These are phyloP conservation scores for Toxotes lorentzi DNA, from an alignment of 2,797 vertebrate species.

Conservation along the genomic window DNA sequence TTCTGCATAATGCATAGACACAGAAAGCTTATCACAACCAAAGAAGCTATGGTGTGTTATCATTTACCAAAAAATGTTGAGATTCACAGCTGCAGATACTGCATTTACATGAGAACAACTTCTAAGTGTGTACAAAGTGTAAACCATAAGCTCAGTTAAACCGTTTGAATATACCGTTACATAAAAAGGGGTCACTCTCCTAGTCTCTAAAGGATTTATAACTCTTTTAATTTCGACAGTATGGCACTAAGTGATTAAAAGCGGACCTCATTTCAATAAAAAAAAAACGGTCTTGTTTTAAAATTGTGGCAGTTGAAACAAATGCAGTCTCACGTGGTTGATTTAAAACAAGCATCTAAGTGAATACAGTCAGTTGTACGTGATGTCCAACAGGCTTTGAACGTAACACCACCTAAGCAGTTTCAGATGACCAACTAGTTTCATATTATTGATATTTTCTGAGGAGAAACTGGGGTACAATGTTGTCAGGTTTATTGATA, in stretches of 20 bases:
- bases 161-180: slow-evolving; percentile 51
- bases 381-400: slow-evolving; percentile 58
- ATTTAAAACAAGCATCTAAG: slow-evolving; percentile 72
- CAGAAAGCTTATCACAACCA: slow-evolving; percentile 74
- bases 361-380: slow-evolving; percentile 54
- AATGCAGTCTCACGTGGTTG: slow-evolving; percentile 50
- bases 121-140: slow-evolving; percentile 73
- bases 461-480: slow-evolving; percentile 60
- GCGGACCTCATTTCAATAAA: slow-evolving; percentile 60
- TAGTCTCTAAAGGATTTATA: slow-evolving; percentile 47
- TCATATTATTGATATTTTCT: slow-evolving; percentile 58
- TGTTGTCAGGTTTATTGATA: slow-evolving; percentile 55
- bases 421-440: slow-evolving; percentile 57
- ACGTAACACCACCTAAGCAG: slow-evolving; percentile 56
- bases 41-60: slow-evolving; percentile 70
- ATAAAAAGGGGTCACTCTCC: slow-evolving; percentile 56
- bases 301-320: slow-evolving; percentile 73
- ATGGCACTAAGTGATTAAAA: slow-evolving; percentile 78
- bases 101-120: slow-evolving; percentile 67
- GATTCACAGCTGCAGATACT: slow-evolving; percentile 71
- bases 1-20: slow-evolving; percentile 73
- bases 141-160: slow-evolving; percentile 68
- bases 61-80: slow-evolving; percentile 60
- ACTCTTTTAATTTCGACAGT: slow-evolving; percentile 58
- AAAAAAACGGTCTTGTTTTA: slow-evolving; percentile 44